These are phyloP conservation scores for Coenonympha glycerion DNA, from an alignment of 2,888 invertebrate genomes.

Conservation along the genomic window DNA sequence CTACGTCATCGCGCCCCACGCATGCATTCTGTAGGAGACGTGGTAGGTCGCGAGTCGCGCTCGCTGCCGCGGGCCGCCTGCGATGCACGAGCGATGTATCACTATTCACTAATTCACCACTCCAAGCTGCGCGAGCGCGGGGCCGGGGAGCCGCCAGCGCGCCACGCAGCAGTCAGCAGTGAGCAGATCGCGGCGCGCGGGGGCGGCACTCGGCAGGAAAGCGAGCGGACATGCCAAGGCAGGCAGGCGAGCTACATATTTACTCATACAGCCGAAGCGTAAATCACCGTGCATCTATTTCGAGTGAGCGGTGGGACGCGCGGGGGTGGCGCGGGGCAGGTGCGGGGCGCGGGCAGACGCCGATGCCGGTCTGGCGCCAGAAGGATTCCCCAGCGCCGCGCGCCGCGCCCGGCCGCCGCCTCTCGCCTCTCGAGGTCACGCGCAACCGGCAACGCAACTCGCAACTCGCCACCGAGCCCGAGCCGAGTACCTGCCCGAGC, in stretches of 20 bases:
- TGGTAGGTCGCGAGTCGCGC: slow-evolving; percentile 32
- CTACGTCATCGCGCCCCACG: slow-evolving; percentile 34
- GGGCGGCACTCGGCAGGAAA: slow-evolving; percentile 52
- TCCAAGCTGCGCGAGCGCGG: slow-evolving; percentile 15
- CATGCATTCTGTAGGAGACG: slow-evolving; percentile 31
- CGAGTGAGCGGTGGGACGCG: slow-evolving; percentile 49
- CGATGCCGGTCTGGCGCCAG: slow-evolving; percentile 76
- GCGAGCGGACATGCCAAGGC: slow-evolving; percentile 72
- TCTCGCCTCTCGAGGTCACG: slow-evolving; percentile 46
- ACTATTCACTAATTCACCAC: no score
- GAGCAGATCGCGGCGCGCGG: slow-evolving; percentile 37
- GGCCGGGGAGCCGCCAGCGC: slow-evolving; percentile 24
- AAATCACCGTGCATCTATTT: slow-evolving; percentile 75
- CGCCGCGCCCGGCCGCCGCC: slow-evolving; percentile 41
- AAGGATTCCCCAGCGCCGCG: slow-evolving; percentile 76
- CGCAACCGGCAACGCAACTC: slow-evolving; percentile 37
- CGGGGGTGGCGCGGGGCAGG: slow-evolving; percentile 48
- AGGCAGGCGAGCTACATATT: slow-evolving; percentile 70
- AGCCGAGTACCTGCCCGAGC: slow-evolving; percentile 22
- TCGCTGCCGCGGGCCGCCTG: slow-evolving; percentile 18
- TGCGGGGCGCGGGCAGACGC: slow-evolving; percentile 65
- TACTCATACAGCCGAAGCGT: slow-evolving; percentile 73
- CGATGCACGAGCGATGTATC: slow-evolving; percentile 21
- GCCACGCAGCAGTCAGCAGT: slow-evolving; percentile 4
- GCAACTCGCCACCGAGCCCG: slow-evolving; percentile 24